A percentile compares a stretch with the other conserved stretches of the same genome.
Conservation (phyloP, 2,888 invertebrate species). For the Octonoba sinensis region DNA sequence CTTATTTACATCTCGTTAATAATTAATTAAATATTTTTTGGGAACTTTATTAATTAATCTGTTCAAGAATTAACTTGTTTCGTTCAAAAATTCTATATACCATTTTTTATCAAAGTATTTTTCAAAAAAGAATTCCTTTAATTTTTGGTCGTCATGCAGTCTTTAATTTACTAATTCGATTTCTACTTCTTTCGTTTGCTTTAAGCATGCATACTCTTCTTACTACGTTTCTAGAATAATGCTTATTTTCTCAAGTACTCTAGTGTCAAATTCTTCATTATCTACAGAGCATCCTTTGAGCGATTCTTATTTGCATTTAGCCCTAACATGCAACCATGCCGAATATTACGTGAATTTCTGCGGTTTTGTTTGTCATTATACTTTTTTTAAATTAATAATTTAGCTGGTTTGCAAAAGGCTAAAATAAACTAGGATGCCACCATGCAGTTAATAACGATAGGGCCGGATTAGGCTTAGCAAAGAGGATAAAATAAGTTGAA, state of each 20-base stretch:
- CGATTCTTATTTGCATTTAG: slow-evolving; percentile 7
- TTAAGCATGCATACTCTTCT: slow-evolving; percentile 38
- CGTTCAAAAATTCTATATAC: no score
- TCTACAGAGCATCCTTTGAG: slow-evolving; percentile 20
- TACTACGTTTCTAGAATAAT: slow-evolving; percentile 31
- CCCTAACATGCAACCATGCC: slow-evolving; percentile 61
- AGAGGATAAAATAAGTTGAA: slow-evolving; percentile 65
- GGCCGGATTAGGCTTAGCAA: slow-evolving; percentile 61
- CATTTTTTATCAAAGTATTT: no score
- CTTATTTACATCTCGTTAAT: no score
- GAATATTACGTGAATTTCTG: slow-evolving; percentile 13
- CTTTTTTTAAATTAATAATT: slow-evolving; percentile 3
- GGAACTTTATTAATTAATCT: no score
- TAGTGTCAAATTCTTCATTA: no score
- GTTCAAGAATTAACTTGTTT: no score
- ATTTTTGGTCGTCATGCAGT: no score
- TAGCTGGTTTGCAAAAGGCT: slow-evolving; percentile 62
- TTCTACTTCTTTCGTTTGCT: slow-evolving; percentile 26
- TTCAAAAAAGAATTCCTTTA: no score
- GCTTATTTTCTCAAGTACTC: neutral
- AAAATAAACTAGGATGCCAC: slow-evolving; percentile 62
- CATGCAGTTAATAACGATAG: slow-evolving; percentile 62
- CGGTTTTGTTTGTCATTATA: neutral
- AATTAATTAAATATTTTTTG: no score
- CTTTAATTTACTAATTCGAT: slow-evolving; percentile 4